A percentile compares a stretch with the other conserved stretches of the same genome.
phyloP scores from a whole-genome alignment of 2,797 vertebrate species.

The Poecilia picta region DNA sequence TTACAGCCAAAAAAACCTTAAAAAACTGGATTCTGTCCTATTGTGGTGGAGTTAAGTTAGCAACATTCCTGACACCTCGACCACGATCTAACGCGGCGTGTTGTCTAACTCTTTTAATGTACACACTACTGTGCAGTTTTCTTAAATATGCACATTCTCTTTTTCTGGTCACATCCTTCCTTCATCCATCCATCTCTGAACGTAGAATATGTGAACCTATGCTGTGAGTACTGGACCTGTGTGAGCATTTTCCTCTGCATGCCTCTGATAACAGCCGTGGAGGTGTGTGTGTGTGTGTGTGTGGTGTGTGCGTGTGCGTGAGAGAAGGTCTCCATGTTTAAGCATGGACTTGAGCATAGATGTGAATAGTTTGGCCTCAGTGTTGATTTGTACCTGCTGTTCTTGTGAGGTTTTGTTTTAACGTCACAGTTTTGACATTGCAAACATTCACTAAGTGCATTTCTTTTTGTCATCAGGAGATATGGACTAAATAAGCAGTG shows the following conservation, averaged over 20 bases:
- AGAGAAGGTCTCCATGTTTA: constrained; percentile 5
- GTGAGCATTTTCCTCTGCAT: constrained; percentile 22
- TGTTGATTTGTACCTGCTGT: background rate
- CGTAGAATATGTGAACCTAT: constrained; percentile 62
- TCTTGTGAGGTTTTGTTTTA: background rate
- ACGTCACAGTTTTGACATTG: background rate
- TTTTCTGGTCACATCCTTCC: constrained; percentile 9
- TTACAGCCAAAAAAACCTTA: too few species aligned
- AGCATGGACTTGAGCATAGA: too few species aligned
- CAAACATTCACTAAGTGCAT: background rate
- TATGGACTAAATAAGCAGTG: constrained; percentile 90
- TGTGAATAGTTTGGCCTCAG: background rate
- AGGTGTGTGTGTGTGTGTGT: constrained; percentile 17
- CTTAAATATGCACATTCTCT: background rate
- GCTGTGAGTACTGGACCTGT: constrained; percentile 59
- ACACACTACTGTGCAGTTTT: background rate
- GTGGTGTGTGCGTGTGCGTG: constrained; percentile 7
- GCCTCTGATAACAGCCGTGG: background rate
- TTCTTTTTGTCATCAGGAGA: constrained; percentile 76
- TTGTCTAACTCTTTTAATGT: background rate
- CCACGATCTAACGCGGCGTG: background rate
- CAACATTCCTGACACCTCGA: background rate
- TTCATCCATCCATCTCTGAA: constrained; percentile 22
- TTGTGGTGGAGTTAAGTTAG: too few species aligned
- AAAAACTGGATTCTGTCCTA: too few species aligned